These are phyloP conservation scores for Drosophila subobscura DNA, from an alignment of 1,140 invertebrate genomes.

Conservation along the genomic window DNA sequence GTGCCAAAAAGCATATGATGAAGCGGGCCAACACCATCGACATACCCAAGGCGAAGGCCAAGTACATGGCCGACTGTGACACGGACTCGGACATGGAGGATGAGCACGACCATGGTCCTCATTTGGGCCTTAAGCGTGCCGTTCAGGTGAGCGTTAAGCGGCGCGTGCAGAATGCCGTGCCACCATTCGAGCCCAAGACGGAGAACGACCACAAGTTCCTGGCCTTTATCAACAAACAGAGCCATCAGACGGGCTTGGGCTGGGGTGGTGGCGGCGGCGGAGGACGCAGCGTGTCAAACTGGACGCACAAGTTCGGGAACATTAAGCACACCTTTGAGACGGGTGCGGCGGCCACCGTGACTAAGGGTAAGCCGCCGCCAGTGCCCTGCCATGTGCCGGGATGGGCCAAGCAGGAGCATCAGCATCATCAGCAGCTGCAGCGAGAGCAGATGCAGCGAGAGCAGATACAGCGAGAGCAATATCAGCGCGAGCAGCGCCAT, in stretches of 20 bases:
- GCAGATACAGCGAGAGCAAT: slow-evolving; percentile 43
- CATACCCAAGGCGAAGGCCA: slow-evolving; percentile 87
- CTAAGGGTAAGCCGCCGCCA: slow-evolving; percentile 70
- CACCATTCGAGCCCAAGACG: slow-evolving; percentile 90
- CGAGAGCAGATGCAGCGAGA: slow-evolving; percentile 44
- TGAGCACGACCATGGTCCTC: slow-evolving; percentile 73
- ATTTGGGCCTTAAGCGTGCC: slow-evolving; percentile 85
- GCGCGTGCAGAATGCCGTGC: slow-evolving; percentile 84
- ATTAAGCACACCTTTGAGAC: slow-evolving; percentile 93
- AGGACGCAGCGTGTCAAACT: slow-evolving; percentile 85
- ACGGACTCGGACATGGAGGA: slow-evolving; percentile 79
- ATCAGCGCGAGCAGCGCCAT: slow-evolving; percentile 36
- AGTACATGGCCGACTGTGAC: slow-evolving; percentile 65
- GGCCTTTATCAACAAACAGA: slow-evolving; percentile 91
- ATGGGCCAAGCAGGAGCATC: slow-evolving; percentile 84
- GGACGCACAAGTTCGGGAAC: slow-evolving; percentile 92
- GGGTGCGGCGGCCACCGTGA: slow-evolving; percentile 59
- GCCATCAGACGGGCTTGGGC: slow-evolving; percentile 83
- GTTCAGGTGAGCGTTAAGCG: slow-evolving; percentile 86
- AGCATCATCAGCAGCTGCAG: slow-evolving; percentile 42
- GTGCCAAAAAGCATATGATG: slow-evolving; percentile 89
- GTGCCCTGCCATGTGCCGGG: slow-evolving; percentile 55
- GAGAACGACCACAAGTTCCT: slow-evolving; percentile 93
- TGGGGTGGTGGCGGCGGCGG: slow-evolving; percentile 81
- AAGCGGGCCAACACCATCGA: slow-evolving; percentile 95